Conservation (phyloP, 37 sponge, comb jelly and placozoan genomes). For the Diacarnus erythraeanus region DNA sequence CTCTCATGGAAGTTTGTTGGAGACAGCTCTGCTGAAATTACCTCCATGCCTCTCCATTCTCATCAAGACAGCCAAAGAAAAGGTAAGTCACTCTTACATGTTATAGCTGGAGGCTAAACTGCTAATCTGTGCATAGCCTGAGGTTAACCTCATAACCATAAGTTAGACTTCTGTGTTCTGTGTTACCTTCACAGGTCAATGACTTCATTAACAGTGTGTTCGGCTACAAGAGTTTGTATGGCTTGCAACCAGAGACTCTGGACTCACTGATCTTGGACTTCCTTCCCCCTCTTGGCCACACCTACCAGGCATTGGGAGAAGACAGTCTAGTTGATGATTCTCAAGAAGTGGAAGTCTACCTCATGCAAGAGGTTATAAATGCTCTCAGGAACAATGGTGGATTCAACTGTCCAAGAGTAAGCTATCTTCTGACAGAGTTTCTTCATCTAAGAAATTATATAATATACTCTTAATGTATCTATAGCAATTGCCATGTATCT, state of each 20-base stretch:
- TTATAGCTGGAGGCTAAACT: too few relatives aligned
- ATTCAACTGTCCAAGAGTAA: constrained; percentile 43
- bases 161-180: too few relatives aligned
- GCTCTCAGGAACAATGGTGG: constrained; percentile 43
- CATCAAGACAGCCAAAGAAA: constrained; percentile 43
- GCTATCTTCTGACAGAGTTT: too few relatives aligned
- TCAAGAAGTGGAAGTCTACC: constrained; percentile 1
- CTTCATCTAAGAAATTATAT: too few relatives aligned
- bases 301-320: constrained; percentile 15
- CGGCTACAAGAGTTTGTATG: constrained; percentile 62
- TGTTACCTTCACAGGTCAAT: too few relatives aligned
- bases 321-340: not conserved
- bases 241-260: constrained; percentile 64
- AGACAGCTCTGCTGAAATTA: constrained; percentile 55
- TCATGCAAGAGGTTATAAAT: constrained; percentile 36
- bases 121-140: not conserved
- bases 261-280: constrained; percentile 75
- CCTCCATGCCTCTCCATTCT: constrained; percentile 66
- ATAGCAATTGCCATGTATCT: too few relatives aligned
- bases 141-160: not conserved
- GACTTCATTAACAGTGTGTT: constrained; percentile 41
- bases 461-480: too few relatives aligned
- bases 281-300: constrained; percentile 54
- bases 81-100: constrained; percentile 36
- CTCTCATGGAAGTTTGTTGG: constrained; percentile 65